Conservation (phyloP, 2,797 vertebrate genomes). For the Valencia hispanica region DNA sequence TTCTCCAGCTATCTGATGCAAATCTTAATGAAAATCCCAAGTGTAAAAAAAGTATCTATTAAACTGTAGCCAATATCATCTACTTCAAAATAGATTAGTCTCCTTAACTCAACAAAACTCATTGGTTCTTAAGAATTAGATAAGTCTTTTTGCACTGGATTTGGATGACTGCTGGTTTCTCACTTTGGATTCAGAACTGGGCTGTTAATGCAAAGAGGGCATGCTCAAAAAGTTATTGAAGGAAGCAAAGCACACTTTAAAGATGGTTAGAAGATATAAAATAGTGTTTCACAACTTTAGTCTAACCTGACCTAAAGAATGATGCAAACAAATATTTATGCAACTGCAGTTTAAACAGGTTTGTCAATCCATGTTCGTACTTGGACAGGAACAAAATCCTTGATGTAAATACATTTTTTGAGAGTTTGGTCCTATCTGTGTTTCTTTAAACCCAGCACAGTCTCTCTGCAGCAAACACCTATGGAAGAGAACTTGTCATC, state of each 20-base stretch:
- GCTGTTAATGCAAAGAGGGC: neutral
- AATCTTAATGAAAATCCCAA: slow-evolving; percentile 48
- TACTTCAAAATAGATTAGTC: neutral
- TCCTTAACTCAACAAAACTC: neutral
- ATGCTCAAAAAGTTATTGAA: neutral
- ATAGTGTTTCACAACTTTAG: neutral
- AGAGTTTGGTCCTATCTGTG: neutral
- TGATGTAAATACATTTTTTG: neutral
- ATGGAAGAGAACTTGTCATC: neutral
- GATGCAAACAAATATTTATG: neutral
- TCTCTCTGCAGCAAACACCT: neutral
- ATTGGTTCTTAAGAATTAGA: neutral
- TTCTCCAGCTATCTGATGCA: slow-evolving; percentile 31
- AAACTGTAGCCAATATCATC: neutral
- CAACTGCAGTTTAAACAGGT: neutral
- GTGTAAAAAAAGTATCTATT: slow-evolving; percentile 5
- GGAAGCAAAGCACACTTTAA: neutral
- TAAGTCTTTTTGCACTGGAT: neutral
- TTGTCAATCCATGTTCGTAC: neutral
- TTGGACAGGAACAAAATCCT: neutral
- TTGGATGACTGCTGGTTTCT: neutral
- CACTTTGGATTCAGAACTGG: neutral
- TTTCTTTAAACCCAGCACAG: no score
- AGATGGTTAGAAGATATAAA: neutral
- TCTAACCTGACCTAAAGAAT: neutral